Percentiles rank a stretch among this genome's conserved stretches.
Conservation (phyloP, 1,140 invertebrate genomes). For the Caerostris darwini region DNA sequence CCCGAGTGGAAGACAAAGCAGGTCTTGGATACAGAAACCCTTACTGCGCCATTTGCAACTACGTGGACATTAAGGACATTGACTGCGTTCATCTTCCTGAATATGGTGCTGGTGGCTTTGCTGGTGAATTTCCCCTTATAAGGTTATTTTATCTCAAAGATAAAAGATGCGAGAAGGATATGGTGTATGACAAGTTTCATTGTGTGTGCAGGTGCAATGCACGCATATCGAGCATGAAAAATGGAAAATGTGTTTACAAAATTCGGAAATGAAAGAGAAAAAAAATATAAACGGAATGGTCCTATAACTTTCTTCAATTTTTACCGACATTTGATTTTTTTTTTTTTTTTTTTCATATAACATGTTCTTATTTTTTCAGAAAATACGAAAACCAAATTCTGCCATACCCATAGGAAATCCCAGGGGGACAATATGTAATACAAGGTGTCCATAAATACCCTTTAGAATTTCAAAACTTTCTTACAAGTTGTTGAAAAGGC, state of each 20-base stretch:
- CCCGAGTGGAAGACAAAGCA: not conserved
- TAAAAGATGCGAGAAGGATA: not conserved
- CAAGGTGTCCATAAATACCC: too few relatives aligned
- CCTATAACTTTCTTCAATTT: too few relatives aligned
- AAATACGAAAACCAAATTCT: too few relatives aligned
- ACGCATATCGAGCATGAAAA: not conserved
- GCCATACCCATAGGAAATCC: too few relatives aligned
- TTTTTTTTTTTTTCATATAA: too few relatives aligned
- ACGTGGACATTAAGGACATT: not conserved
- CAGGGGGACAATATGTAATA: too few relatives aligned
- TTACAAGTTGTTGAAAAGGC: too few relatives aligned
- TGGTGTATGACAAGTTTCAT: not conserved
- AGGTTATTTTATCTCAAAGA: not conserved
- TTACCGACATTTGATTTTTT: too few relatives aligned
- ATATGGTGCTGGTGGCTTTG: not conserved
- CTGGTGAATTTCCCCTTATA: not conserved
- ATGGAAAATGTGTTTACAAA: not conserved
- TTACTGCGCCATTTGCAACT: constrained; percentile 47
- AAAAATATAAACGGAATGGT: too few relatives aligned
- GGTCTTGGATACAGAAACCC: constrained; percentile 17
- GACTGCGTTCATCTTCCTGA: not conserved
- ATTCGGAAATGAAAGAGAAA: not conserved
- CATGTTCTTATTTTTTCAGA: too few relatives aligned
- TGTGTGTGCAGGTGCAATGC: not conserved
- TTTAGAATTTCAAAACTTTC: too few relatives aligned